Conservation (phyloP, 2,888 invertebrate genomes). For the Cordylochernes scorpioides region DNA sequence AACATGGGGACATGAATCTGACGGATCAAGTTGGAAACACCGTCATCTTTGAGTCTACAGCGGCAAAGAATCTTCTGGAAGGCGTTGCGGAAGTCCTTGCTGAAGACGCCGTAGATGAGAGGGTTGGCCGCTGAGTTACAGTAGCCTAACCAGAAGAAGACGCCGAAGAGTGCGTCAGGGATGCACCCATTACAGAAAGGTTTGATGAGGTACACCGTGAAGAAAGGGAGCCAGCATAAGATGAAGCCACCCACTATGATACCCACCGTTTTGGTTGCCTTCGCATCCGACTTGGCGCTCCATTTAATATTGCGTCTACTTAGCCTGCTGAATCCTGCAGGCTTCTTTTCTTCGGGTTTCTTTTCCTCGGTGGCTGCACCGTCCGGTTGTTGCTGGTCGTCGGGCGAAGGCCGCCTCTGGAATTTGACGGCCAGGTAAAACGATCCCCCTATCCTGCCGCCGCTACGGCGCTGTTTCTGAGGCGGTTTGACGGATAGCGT, state of each 20-base stretch:
- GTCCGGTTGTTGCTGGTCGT: background rate
- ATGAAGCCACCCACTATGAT: slow-evolving; percentile 93
- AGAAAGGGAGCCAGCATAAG: slow-evolving; percentile 87
- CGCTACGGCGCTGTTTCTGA: background rate
- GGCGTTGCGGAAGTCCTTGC: slow-evolving; percentile 76
- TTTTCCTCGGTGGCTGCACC: background rate
- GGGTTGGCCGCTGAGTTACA: slow-evolving; percentile 90
- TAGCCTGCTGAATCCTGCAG: slow-evolving; percentile 33
- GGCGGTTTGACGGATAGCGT: background rate
- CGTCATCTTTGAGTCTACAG: slow-evolving; percentile 15
- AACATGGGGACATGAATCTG: slow-evolving; percentile 16
- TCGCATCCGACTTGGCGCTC: slow-evolving; percentile 74
- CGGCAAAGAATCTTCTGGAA: slow-evolving; percentile 74
- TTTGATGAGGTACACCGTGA: slow-evolving; percentile 68
- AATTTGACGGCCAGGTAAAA: background rate
- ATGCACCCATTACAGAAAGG: slow-evolving; percentile 61
- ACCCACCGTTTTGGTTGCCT: slow-evolving; percentile 82
- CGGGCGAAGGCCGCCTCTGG: background rate
- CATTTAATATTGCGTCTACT: slow-evolving; percentile 69
- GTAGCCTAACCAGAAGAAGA: slow-evolving; percentile 57
- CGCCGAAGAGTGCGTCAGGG: slow-evolving; percentile 24
- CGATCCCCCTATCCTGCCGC: background rate
- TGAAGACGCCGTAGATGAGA: slow-evolving; percentile 74
- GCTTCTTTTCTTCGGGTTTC: too few species aligned
- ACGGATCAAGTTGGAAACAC: slow-evolving; percentile 14